Conservation (phyloP, 2,888 invertebrate species). For the Hydropsyche betteni region DNA sequence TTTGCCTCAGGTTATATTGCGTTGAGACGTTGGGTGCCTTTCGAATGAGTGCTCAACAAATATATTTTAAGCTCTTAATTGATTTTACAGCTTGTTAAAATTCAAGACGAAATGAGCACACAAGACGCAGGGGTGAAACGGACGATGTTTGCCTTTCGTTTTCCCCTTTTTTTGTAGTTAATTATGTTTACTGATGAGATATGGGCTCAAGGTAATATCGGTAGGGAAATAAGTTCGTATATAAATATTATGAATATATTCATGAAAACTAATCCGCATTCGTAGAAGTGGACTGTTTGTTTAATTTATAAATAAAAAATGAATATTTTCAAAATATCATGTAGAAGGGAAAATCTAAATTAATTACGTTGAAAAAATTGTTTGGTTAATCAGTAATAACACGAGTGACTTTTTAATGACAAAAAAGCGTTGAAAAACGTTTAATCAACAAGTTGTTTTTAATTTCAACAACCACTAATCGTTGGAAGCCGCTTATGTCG, state of each 20-base stretch:
- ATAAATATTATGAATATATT: background rate
- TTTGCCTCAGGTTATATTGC: conserved; percentile 12
- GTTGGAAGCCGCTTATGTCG: too few relatives aligned
- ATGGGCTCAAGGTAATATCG: background rate
- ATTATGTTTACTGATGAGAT: conserved; percentile 24
- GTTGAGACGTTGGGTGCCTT: conserved; percentile 18
- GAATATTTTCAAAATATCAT: too few relatives aligned
- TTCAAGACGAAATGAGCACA: conserved; percentile 33
- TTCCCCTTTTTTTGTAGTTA: background rate
- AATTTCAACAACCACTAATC: too few relatives aligned
- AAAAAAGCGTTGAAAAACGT: too few relatives aligned
- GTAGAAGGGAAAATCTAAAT: too few relatives aligned
- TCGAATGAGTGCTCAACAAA: conserved; percentile 42
- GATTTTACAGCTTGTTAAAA: conserved; percentile 44
- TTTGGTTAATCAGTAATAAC: too few relatives aligned
- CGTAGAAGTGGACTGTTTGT: too few relatives aligned
- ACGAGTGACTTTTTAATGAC: too few relatives aligned
- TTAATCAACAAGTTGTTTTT: too few relatives aligned
- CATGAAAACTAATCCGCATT: too few relatives aligned
- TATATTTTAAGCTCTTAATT: conserved; percentile 50
- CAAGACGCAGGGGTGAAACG: conserved; percentile 36
- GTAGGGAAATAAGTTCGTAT: conserved; percentile 8
- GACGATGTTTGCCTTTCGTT: conserved; percentile 25
- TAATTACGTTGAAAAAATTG: too few relatives aligned
- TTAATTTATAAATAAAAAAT: too few relatives aligned